A percentile compares a stretch with the other conserved stretches of the same genome.
Conservation (phyloP, 2,797 vertebrate species). For the Forpus xanthops region DNA sequence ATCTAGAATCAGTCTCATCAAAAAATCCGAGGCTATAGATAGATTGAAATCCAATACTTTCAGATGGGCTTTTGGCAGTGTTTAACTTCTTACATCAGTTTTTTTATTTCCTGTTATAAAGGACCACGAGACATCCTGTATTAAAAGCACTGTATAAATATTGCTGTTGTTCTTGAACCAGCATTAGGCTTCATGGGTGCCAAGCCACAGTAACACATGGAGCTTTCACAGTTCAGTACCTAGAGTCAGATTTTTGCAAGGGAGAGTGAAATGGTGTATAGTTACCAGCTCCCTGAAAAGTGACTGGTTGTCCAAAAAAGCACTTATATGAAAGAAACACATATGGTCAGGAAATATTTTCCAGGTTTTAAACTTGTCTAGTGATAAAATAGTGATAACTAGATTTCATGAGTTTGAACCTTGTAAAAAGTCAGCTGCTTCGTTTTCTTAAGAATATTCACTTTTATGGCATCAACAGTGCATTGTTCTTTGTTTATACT, state of each 20-base stretch:
- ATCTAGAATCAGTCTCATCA: not conserved
- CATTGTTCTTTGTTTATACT: not conserved
- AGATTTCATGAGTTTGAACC: not conserved
- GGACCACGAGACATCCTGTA: not conserved
- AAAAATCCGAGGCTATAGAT: not conserved
- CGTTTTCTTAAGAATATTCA: not conserved
- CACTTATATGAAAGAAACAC: not conserved
- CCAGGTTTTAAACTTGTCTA: not conserved
- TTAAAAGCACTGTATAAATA: constrained; percentile 4
- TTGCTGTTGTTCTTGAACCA: not conserved
- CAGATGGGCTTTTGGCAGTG: not conserved
- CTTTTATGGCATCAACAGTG: not conserved
- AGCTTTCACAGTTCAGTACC: constrained; percentile 12
- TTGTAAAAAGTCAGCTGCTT: not conserved
- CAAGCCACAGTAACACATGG: not conserved
- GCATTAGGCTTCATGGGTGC: constrained; percentile 30
- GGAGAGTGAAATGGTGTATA: not conserved
- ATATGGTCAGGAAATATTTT: not conserved
- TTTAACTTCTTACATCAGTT: not conserved
- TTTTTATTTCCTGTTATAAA: constrained; percentile 23
- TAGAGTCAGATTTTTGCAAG: not conserved
- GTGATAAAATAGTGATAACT: not conserved
- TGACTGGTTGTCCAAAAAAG: not conserved
- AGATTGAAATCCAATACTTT: constrained; percentile 47
- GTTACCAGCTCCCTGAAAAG: not conserved